These are phyloP conservation scores for Ganaspis sp. DNA, from an alignment of 1,140 invertebrate species.

Conservation along the genomic window DNA sequence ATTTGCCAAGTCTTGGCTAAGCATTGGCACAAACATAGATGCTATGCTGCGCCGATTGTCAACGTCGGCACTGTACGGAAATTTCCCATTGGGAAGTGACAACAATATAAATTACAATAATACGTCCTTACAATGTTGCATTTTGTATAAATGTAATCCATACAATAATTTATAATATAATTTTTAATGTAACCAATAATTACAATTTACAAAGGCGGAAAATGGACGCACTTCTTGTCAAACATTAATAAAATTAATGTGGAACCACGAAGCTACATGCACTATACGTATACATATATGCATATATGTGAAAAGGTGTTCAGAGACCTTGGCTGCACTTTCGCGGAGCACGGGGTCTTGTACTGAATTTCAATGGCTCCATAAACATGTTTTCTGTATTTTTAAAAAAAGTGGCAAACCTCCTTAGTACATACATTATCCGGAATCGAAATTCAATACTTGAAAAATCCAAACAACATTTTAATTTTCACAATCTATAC, in stretches of 20 bases:
- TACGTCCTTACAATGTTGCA: too few species aligned
- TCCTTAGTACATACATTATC: background rate
- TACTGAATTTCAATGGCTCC: slow-evolving; percentile 7
- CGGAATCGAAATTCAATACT: background rate
- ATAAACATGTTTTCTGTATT: slow-evolving; percentile 10
- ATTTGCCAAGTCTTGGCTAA: too few species aligned
- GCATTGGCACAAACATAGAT: too few species aligned
- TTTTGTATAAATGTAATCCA: too few species aligned
- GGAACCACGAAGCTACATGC: background rate
- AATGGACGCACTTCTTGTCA: background rate
- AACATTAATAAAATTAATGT: slow-evolving; percentile 7
- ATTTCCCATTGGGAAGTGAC: too few species aligned
- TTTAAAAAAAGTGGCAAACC: background rate
- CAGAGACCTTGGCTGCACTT: background rate
- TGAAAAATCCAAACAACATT: too few species aligned
- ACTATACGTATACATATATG: background rate
- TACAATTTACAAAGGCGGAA: background rate
- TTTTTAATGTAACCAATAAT: background rate
- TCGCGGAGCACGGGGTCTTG: slow-evolving; percentile 2
- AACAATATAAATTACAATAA: too few species aligned
- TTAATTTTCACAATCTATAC: too few species aligned
- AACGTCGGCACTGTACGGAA: too few species aligned
- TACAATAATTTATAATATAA: too few species aligned
- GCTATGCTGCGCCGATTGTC: too few species aligned
- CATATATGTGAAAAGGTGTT: background rate